phyloP scores from a whole-genome alignment of 2,113 vertebrate genomes.

The Dasypus novemcinctus region DNA sequence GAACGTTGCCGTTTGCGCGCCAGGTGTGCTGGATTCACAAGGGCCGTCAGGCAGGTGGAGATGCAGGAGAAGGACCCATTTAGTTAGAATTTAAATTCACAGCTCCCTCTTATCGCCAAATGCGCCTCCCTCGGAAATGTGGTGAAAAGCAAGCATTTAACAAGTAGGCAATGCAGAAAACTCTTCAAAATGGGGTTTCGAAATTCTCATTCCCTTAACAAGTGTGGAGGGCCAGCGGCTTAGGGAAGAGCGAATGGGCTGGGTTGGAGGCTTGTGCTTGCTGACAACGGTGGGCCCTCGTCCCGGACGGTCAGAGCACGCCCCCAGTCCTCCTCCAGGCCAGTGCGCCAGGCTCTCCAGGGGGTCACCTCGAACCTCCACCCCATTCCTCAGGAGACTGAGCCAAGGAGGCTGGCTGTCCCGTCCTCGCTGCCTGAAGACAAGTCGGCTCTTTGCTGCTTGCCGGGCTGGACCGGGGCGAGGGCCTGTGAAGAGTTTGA shows the following conservation, averaged over 20 bases:
- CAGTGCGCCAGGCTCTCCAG: background rate
- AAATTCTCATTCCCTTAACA: background rate
- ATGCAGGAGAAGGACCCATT: background rate
- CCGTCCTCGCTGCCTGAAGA: background rate
- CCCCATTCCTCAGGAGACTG: background rate
- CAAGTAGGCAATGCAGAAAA: constrained; percentile 48
- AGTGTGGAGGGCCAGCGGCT: background rate
- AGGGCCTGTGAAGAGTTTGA: background rate
- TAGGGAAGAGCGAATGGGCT: background rate
- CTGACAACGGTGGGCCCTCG: rapidly evolving
- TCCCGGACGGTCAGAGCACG: background rate
- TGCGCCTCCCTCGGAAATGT: constrained; percentile 57
- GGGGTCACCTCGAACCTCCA: background rate
- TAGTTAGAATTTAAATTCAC: constrained; percentile 66
- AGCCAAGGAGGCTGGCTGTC: background rate
- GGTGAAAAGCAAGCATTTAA: constrained; percentile 60
- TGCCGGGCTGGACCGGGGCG: background rate
- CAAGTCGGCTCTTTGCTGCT: background rate
- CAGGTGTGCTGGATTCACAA: background rate
- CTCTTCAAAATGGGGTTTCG: constrained; percentile 21
- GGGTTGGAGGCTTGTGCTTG: background rate
- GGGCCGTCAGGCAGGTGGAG: constrained; percentile 23
- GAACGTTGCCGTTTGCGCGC: background rate
- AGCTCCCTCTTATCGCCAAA: constrained; percentile 50
- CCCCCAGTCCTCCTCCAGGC: too few species aligned